Evolutionary conservation across 1,140 invertebrate species (phyloP).

Genomic region (Choristoneura fumiferana): DNA sequence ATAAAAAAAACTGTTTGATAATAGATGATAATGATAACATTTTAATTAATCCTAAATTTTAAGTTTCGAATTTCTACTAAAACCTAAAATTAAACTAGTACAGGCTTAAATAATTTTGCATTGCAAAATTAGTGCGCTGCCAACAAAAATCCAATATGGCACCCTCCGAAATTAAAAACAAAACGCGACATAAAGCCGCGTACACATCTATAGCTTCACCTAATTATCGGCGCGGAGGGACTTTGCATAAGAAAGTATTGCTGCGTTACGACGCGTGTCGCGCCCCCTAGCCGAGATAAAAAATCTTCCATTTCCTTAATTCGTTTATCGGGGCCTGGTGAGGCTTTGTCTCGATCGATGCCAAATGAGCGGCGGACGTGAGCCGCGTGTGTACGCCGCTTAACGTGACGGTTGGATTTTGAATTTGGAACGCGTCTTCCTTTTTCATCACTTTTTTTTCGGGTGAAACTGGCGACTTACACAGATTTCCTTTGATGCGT

Average conservation of each 20-base stretch:
- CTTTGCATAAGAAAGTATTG: slow-evolving; percentile 77
- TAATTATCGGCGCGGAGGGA: slow-evolving; percentile 67
- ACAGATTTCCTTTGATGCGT: too few species aligned
- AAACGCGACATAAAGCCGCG: slow-evolving; percentile 38
- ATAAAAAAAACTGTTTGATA: too few species aligned
- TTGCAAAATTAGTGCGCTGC: too few species aligned
- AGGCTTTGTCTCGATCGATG: slow-evolving; percentile 77
- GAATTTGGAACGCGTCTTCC: slow-evolving; percentile 1
- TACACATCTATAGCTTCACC: slow-evolving; percentile 29
- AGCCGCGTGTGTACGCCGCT: slow-evolving; percentile 65
- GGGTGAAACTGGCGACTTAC: too few species aligned
- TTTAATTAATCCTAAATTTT: too few species aligned
- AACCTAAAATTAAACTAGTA: too few species aligned
- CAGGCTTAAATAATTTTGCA: too few species aligned
- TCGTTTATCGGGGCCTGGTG: slow-evolving; percentile 73
- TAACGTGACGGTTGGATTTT: slow-evolving; percentile 48
- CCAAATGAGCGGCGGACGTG: slow-evolving; percentile 73
- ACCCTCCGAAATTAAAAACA: slow-evolving; percentile 57
- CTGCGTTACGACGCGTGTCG: slow-evolving; percentile 72
- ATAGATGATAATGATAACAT: too few species aligned
- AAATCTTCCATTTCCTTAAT: slow-evolving; percentile 78
- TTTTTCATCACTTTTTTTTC: too few species aligned
- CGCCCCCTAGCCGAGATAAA: slow-evolving; percentile 68
- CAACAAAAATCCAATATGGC: not conserved
- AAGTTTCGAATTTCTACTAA: too few species aligned